Evolutionary conservation across 2,888 invertebrate species (phyloP).

Genomic region (Mallateleia sp.): DNA sequence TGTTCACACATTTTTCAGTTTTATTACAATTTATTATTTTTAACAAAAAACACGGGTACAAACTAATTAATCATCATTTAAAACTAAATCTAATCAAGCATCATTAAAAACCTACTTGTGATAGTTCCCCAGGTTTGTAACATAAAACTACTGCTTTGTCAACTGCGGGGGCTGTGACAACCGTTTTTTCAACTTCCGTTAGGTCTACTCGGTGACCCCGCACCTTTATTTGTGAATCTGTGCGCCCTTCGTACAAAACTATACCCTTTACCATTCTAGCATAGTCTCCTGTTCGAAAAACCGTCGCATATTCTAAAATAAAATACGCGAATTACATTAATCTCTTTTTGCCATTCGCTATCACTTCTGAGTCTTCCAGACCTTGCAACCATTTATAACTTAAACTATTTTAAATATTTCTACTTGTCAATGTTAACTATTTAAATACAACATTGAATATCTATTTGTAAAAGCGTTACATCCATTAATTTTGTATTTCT

Average conservation of each 20-base stretch:
- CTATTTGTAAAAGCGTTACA: no score
- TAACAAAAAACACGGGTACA: no score
- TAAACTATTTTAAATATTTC: no score
- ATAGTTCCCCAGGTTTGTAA: constrained; percentile 93
- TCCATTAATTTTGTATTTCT: no score
- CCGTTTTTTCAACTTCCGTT: constrained; percentile 95
- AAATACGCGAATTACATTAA: background rate
- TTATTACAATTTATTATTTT: no score
- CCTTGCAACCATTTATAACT: no score
- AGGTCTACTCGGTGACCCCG: constrained; percentile 96
- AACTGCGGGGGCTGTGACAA: constrained; percentile 92
- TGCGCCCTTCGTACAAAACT: constrained; percentile 94
- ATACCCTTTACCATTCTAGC: constrained; percentile 93
- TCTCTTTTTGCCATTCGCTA: no score
- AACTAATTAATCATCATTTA: no score
- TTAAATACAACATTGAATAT: no score
- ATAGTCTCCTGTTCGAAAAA: constrained; percentile 96
- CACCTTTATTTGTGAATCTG: constrained; percentile 96
- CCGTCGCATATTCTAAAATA: constrained; percentile 92
- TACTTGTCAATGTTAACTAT: no score
- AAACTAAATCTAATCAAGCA: background rate
- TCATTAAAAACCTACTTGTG: constrained; percentile 87
- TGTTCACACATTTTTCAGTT: no score
- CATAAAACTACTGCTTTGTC: constrained; percentile 95
- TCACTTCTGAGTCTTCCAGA: no score